phyloP scores from a whole-genome alignment of 2,888 invertebrate species.

The Drosophila pseudotalamancana region DNA sequence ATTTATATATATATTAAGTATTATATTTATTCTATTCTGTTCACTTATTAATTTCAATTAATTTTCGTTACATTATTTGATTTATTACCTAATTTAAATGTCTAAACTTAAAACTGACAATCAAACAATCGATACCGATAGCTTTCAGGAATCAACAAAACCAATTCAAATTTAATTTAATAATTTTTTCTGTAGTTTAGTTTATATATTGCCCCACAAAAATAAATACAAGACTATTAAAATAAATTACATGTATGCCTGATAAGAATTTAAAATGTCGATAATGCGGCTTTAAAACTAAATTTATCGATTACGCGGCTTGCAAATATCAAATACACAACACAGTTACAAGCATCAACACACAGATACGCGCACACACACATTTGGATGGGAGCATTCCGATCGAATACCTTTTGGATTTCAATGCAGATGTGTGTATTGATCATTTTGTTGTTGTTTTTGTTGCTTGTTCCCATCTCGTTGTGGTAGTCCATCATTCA shows the following conservation, averaged over 20 bases:
- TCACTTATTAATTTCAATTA: not conserved
- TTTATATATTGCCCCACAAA: not conserved
- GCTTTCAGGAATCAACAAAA: not conserved
- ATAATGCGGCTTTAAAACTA: conserved; percentile 28
- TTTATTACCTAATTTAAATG: not conserved
- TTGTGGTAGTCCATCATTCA: conserved; percentile 71
- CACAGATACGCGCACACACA: conserved; percentile 1
- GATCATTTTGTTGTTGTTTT: conserved; percentile 50
- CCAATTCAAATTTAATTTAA: not conserved
- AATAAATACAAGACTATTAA: not conserved
- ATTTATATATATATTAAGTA: not conserved
- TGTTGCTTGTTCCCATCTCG: conserved; percentile 44
- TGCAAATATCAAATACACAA: not conserved
- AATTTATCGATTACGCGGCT: conserved; percentile 24
- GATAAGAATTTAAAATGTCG: conserved; percentile 1
- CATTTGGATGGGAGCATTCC: conserved; percentile 34
- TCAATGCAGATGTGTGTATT: conserved; percentile 17
- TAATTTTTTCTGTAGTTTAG: not conserved
- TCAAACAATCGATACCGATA: not conserved
- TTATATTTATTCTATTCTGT: not conserved
- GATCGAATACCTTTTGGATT: conserved; percentile 53
- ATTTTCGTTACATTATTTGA: not conserved
- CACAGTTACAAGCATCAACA: conserved; percentile 9
- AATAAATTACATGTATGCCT: not conserved
- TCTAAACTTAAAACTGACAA: not conserved